Evolutionary conservation across 1,140 invertebrate genomes (phyloP).

Genomic region (Trichonephila inaurata): DNA sequence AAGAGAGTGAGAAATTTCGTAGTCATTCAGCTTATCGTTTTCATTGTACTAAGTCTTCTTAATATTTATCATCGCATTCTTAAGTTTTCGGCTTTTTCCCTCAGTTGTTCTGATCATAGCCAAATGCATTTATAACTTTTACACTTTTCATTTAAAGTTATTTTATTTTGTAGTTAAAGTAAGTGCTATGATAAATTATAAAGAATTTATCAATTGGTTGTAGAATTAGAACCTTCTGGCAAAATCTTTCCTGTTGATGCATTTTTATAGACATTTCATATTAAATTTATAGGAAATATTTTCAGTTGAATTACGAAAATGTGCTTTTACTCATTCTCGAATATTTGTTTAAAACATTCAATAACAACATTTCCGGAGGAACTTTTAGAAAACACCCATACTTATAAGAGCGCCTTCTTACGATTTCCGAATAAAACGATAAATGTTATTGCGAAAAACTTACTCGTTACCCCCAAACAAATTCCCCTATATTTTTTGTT

Average conservation of each 20-base stretch:
- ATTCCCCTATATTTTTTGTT: neutral
- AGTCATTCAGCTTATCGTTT: no score
- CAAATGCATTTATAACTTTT: no score
- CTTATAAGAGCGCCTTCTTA: neutral
- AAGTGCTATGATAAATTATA: no score
- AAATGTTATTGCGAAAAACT: constrained; percentile 2
- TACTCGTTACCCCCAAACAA: neutral
- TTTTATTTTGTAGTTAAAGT: no score
- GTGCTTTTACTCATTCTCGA: neutral
- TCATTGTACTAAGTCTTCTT: no score
- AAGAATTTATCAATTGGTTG: no score
- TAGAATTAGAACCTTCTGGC: no score
- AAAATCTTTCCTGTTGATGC: neutral
- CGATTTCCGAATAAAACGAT: constrained; percentile 27
- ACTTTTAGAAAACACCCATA: neutral
- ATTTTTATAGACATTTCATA: neutral
- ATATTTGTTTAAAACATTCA: constrained; percentile 4
- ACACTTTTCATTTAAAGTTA: no score
- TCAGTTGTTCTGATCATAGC: no score
- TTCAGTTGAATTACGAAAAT: neutral
- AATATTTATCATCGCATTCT: no score
- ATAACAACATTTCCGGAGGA: neutral
- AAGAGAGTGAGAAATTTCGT: no score
- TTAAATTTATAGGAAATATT: neutral
- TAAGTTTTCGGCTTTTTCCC: no score